phyloP scores from a whole-genome alignment of 2,888 invertebrate species.

The Matsumyia berberina region DNA sequence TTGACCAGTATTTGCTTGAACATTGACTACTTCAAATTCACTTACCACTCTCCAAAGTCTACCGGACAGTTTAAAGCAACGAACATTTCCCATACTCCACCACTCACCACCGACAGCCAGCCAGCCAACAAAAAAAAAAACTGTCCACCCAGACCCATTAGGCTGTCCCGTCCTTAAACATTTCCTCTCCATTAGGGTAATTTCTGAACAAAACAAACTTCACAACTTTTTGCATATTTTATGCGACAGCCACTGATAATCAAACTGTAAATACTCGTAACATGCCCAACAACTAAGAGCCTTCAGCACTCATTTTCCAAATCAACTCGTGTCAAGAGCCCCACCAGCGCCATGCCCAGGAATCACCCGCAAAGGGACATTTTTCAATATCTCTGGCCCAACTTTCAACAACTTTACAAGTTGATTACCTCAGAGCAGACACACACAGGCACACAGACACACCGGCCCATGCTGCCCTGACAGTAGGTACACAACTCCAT shows the following conservation, averaged over 20 bases:
- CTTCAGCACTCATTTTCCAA: slow-evolving; percentile 48
- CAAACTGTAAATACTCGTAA: slow-evolving; percentile 48
- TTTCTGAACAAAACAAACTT: slow-evolving; percentile 15
- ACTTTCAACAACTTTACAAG: slow-evolving; percentile 56
- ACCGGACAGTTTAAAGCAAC: no score
- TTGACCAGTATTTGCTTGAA: no score
- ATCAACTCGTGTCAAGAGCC: slow-evolving; percentile 23
- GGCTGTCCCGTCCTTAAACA: neutral
- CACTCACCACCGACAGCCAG: neutral
- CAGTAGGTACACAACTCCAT: neutral
- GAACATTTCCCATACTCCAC: no score
- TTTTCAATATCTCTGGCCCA: slow-evolving; percentile 31
- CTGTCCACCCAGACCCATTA: neutral
- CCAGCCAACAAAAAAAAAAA: neutral
- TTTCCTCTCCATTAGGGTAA: slow-evolving; percentile 27
- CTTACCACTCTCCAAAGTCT: no score
- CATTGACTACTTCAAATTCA: no score
- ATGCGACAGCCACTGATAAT: slow-evolving; percentile 51
- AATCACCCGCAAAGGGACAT: slow-evolving; percentile 9
- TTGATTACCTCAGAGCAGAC: slow-evolving; percentile 50
- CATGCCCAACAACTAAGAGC: slow-evolving; percentile 39
- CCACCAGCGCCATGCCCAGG: neutral
- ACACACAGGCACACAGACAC: neutral
- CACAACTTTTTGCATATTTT: slow-evolving; percentile 44
- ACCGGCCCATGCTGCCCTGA: neutral